Conservation (phyloP, 2,113 vertebrate genomes). For the Myanophis thanlyinensis region DNA sequence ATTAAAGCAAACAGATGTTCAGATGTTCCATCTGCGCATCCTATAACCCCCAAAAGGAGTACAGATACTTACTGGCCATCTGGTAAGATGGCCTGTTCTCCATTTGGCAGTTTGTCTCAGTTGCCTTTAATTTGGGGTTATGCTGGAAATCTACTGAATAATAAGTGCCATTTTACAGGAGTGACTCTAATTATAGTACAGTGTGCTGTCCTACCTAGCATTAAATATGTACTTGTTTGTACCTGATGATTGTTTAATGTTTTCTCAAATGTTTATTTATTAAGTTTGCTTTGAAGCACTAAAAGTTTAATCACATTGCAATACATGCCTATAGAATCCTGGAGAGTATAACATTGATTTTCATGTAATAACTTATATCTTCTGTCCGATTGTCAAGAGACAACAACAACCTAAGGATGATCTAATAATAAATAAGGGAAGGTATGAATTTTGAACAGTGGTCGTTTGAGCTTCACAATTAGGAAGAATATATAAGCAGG, state of each 20-base stretch:
- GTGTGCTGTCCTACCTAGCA: conserved; percentile 1
- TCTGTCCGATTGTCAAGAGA: neutral
- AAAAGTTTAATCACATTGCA: neutral
- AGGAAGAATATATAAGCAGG: neutral
- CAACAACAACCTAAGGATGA: neutral
- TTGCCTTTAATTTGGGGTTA: neutral
- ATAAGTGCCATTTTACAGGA: neutral
- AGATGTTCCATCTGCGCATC: conserved; percentile 10
- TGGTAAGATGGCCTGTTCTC: conserved; percentile 26
- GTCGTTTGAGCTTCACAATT: neutral
- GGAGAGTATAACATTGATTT: conserved; percentile 1
- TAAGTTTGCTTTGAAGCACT: neutral
- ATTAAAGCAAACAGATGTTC: conserved; percentile 50
- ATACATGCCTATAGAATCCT: conserved; percentile 4
- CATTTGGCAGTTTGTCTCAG: conserved; percentile 18
- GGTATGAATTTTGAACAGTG: neutral
- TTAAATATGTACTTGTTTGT: conserved; percentile 6
- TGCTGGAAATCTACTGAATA: conserved; percentile 4
- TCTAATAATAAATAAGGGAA: neutral
- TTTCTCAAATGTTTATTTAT: neutral
- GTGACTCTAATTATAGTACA: neutral
- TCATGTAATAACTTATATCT: neutral
- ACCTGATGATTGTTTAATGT: neutral
- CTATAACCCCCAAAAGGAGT: conserved; percentile 19
- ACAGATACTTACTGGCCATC: conserved; percentile 6